Base-by-base conservation (phyloP, 92 coral and sea anemone genomes). In the Umimayanthus chanpuru region DNA sequence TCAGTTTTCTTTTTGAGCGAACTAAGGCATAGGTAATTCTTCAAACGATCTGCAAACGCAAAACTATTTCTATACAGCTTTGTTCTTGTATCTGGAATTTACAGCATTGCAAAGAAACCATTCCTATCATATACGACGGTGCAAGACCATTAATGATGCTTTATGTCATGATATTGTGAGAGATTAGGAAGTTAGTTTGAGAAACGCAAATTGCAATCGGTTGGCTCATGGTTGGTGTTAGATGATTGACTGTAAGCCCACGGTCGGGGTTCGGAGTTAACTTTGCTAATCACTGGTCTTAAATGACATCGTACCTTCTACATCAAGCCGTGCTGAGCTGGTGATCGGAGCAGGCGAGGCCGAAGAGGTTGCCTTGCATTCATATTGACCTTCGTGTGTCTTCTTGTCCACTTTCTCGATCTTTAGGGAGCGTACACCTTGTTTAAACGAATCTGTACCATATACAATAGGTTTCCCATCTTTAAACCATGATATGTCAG, bases 351-450 rank as follows among this genome's bases (percentile, higher is more conserved):
- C 23, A 6, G 77, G 76, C 26, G 77, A 70, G 5, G n/a, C 77
- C 14, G 64, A 6, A 16, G 87, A 83, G n/a, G 28, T 68, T 0
- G 77, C 86, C 23, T 6, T 67, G 78, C 86, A 82, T 1, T 28
- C 40, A 55, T 82, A 82, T 68, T 70, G 77, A 5, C 86, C 86
- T 50, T 82, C 86, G 86, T 82, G 86, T 67, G 43, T 10, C 10
- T 41, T 5, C 30, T 29, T 82, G 5, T 70, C 32, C 25, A 82
- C 86, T 5, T 82, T 82, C 53, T 26, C 43, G 16, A 82, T 82
- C 65, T 44, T 68, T 26, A 82, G 29, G 6, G 9, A 21, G 73
- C 86, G 86, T 11, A 12, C 9, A 64, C 26, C 25, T 25, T 8
- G 38, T 28, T 70, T 68, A 77, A 26, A 70, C 29, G 86, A 82